Evolutionary conservation across 1,140 invertebrate genomes (phyloP).

Genomic region (Mycetomoellerius zeteki): DNA sequence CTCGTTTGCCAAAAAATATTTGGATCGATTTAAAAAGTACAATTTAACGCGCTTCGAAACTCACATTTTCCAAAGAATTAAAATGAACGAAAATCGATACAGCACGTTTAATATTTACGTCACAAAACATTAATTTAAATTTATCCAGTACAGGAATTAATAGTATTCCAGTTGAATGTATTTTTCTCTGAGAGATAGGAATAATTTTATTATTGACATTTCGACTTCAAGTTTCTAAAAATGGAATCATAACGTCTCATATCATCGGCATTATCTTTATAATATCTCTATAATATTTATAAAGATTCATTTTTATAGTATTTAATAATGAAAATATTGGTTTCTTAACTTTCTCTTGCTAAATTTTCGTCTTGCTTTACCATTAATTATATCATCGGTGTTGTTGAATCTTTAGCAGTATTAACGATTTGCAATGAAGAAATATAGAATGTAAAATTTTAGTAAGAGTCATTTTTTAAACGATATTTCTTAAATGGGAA

Average conservation of each 20-base stretch:
- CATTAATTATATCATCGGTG: neutral
- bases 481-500: constrained; percentile 28
- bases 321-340: constrained; percentile 2
- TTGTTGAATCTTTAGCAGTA: neutral
- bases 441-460: constrained; percentile 45
- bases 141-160: neutral
- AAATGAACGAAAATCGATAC: neutral
- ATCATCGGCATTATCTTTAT: too few species aligned
- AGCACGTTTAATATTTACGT: neutral
- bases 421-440: neutral
- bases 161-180: neutral
- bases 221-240: neutral
- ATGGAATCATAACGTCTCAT: neutral
- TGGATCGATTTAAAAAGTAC: neutral
- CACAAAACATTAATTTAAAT: neutral
- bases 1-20: constrained; percentile 45
- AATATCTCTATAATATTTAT: neutral
- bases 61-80: neutral
- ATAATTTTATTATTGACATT: neutral
- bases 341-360: neutral
- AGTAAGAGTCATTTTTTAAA: constrained; percentile 47
- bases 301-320: neutral
- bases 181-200: neutral
- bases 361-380: neutral
- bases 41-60: neutral